Conservation (phyloP, 2,797 vertebrate species). For the Dicrostonyx torquatus region DNA sequence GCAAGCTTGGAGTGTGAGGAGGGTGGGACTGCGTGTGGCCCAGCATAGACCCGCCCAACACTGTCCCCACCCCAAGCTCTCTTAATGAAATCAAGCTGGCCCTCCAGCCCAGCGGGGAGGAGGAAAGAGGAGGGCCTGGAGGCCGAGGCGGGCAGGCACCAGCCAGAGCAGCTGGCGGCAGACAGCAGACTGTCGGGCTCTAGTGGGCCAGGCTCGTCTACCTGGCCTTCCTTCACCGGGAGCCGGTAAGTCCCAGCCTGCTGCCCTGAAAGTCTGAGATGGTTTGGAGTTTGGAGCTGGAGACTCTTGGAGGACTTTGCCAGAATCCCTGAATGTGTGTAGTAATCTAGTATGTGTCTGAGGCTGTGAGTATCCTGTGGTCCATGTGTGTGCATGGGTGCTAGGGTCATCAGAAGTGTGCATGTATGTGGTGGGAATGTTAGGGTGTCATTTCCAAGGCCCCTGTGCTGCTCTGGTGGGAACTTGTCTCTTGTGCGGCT, state of each 20-base stretch:
- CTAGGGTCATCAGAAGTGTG: not conserved
- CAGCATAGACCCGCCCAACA: slow-evolving; percentile 59
- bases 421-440: not conserved
- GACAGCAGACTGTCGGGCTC: not conserved
- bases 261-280: not conserved
- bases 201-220: not conserved
- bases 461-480: not conserved
- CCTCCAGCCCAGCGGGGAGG: not conserved
- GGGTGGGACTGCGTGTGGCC: slow-evolving; percentile 65
- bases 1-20: not conserved
- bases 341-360: not conserved
- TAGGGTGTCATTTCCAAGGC: not conserved
- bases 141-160: slow-evolving; percentile 7
- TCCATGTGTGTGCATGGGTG: not conserved
- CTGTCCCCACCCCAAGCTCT: slow-evolving; percentile 86
- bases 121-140: not conserved
- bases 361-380: not conserved
- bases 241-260: slow-evolving; percentile 64
- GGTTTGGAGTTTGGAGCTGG: not conserved
- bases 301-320: accelerated
- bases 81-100: slow-evolving; percentile 96
- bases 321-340: not conserved
- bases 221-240: slow-evolving; percentile 29
- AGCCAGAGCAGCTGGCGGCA: slow-evolving; percentile 2
- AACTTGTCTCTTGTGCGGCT: accelerated